Conservation (phyloP, 2,888 invertebrate species). For the Neocrepidodera transversa region DNA sequence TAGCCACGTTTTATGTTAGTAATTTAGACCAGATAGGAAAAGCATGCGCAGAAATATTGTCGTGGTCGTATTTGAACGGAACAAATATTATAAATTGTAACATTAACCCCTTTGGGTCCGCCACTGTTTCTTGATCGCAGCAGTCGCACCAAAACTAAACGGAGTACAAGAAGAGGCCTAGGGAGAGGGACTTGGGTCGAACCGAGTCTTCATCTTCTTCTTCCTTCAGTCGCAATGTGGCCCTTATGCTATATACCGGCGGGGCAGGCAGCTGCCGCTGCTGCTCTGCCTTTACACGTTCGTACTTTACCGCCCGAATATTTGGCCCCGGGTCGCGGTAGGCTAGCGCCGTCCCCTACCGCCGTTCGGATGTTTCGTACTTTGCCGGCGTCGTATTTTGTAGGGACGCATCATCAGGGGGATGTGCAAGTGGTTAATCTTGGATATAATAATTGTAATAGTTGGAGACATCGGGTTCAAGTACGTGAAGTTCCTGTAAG, state of each 20-base stretch:
- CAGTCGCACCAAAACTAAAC: constrained; percentile 4
- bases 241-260: constrained; percentile 58
- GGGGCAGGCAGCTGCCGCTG: constrained; percentile 35
- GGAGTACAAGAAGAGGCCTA: constrained; percentile 15
- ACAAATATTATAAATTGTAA: no score
- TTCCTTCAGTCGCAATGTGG: constrained; percentile 58
- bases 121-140: constrained; percentile 1
- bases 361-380: constrained; percentile 47
- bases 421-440: constrained; percentile 13
- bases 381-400: constrained; percentile 53
- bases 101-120: not conserved
- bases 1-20: no score
- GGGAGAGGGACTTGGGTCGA: constrained; percentile 25
- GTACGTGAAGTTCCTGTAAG: constrained; percentile 20
- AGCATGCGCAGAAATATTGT: no score
- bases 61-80: no score
- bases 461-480: not conserved
- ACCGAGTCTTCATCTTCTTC: no score
- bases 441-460: constrained; percentile 6
- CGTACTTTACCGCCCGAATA: constrained; percentile 52
- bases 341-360: constrained; percentile 28
- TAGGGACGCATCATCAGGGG: constrained; percentile 11
- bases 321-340: constrained; percentile 33
- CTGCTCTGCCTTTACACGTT: constrained; percentile 46
- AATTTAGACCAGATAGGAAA: no score